Conservation (phyloP, 2,113 vertebrate species). For the Calyptomena viridis region DNA sequence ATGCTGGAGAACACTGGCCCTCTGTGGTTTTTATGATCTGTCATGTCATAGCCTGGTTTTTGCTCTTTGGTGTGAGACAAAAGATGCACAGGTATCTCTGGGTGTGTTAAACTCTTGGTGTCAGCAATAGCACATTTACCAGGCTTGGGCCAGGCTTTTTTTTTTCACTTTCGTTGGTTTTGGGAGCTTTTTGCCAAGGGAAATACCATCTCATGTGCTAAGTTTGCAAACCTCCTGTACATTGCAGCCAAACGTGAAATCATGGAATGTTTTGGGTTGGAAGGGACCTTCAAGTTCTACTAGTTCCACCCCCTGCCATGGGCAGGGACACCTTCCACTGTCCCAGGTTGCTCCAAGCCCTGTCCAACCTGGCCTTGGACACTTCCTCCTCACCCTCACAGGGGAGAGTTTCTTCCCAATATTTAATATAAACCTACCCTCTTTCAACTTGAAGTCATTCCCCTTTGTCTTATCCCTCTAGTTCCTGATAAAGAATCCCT, state of each 20-base stretch:
- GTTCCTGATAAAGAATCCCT: neutral
- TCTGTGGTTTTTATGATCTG: neutral
- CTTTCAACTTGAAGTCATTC: neutral
- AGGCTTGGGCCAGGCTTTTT: neutral
- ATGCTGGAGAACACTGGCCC: neutral
- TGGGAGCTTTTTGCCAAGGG: neutral
- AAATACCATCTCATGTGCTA: accelerated
- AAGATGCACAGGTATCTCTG: neutral
- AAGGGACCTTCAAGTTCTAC: neutral
- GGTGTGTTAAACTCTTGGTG: neutral
- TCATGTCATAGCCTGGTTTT: neutral
- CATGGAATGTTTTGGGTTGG: neutral
- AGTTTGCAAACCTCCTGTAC: neutral
- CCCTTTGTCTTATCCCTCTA: neutral
- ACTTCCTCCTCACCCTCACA: accelerated
- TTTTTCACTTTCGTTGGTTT: neutral
- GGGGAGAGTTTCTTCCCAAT: accelerated
- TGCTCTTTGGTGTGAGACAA: neutral
- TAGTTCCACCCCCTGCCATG: accelerated
- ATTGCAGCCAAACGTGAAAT: neutral
- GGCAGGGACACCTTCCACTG: neutral
- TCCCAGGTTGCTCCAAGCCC: neutral
- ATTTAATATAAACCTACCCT: accelerated
- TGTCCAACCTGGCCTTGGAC: neutral
- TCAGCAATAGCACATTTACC: neutral